These are phyloP conservation scores for Oryzias woworae DNA, from an alignment of 2,113 vertebrate genomes.

Conservation along the genomic window DNA sequence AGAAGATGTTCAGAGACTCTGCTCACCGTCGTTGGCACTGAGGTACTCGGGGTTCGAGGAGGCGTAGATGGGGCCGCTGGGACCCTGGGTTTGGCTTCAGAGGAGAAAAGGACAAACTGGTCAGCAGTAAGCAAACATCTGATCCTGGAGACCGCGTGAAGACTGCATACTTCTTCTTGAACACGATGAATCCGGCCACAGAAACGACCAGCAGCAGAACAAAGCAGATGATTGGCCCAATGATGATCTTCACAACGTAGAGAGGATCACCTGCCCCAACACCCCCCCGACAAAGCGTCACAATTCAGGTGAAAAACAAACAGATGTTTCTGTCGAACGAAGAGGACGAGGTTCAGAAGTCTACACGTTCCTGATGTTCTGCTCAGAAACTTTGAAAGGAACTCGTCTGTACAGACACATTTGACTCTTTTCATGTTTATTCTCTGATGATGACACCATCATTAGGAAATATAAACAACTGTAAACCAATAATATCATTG, in stretches of 20 bases:
- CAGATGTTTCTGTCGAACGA: not conserved
- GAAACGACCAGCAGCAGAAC: conserved; percentile 82
- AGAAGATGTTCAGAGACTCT: not conserved
- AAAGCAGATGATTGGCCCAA: conserved; percentile 86
- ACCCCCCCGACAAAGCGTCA: conserved; percentile 23
- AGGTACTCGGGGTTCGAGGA: conserved; percentile 97
- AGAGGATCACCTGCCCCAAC: conserved; percentile 78
- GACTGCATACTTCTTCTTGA: conserved; percentile 86
- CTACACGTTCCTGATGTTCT: too few species aligned
- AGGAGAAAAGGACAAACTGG: not conserved
- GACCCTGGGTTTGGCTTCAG: conserved; percentile 88
- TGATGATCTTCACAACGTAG: conserved; percentile 85
- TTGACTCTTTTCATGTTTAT: too few species aligned
- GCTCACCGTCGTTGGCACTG: conserved; percentile 90
- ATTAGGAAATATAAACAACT: too few species aligned
- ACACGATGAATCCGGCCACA: conserved; percentile 79
- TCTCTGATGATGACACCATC: too few species aligned
- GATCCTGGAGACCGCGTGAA: not conserved
- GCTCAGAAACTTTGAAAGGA: too few species aligned
- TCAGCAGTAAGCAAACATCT: not conserved
- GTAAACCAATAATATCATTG: too few species aligned
- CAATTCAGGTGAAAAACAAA: conserved; percentile 23
- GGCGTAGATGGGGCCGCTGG: conserved; percentile 88
- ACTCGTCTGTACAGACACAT: too few species aligned
- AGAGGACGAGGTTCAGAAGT: too few species aligned